These are phyloP conservation scores for Chondrosia reniformis DNA, from an alignment of 37 sponge, comb jelly and placozoan genomes.

Conservation along the genomic window DNA sequence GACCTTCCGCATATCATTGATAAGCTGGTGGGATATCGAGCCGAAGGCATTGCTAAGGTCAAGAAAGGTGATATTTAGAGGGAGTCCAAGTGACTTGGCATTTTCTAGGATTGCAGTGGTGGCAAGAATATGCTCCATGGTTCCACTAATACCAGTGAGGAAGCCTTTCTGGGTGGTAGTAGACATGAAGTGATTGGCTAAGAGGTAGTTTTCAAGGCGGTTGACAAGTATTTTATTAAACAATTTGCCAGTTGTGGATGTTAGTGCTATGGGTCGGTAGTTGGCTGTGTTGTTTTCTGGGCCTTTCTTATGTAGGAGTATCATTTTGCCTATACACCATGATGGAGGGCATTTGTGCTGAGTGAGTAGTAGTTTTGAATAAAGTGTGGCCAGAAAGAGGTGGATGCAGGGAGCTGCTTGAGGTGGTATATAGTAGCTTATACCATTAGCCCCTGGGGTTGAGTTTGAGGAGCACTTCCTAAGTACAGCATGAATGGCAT, in stretches of 20 bases:
- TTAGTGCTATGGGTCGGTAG: constrained; percentile 24
- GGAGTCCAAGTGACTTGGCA: not conserved
- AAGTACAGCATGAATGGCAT: not conserved
- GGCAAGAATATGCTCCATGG: not conserved
- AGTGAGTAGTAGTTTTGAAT: not conserved
- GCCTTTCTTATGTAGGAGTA: constrained; percentile 11
- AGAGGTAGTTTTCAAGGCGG: not conserved
- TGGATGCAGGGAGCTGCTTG: not conserved
- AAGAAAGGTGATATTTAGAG: not conserved
- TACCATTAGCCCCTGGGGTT: not conserved
- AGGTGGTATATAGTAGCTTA: not conserved
- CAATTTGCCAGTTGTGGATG: constrained; percentile 14
- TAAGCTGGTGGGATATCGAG: not conserved
- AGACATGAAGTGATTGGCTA: not conserved
- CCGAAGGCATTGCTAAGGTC: constrained; percentile 5
- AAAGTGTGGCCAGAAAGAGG: not conserved
- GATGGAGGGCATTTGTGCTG: not conserved
- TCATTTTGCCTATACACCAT: constrained; percentile 12
- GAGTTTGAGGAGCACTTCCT: not conserved
- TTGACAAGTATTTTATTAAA: constrained; percentile 15
- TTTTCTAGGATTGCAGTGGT: not conserved
- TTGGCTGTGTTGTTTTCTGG: not conserved
- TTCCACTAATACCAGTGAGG: not conserved
- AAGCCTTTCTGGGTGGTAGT: not conserved
- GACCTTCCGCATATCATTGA: not conserved